Conservation (phyloP, 1,140 invertebrate genomes). For the Acromyrmex heyeri region DNA sequence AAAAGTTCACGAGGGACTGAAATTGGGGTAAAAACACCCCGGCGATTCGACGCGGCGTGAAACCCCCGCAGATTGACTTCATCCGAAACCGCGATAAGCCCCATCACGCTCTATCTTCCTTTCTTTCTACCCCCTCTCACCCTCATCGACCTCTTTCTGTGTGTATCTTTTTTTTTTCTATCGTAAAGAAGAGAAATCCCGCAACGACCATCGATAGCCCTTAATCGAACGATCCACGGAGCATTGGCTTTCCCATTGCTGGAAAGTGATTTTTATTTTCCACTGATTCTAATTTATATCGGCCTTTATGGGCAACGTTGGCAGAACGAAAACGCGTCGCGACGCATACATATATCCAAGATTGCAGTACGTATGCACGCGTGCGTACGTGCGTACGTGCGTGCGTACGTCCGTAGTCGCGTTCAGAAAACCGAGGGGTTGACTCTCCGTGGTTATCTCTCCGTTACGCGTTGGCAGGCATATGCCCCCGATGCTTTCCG, state of each 20-base stretch:
- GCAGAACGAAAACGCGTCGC: conserved; percentile 41
- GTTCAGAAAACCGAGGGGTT: conserved; percentile 66
- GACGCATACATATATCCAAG: conserved; percentile 39
- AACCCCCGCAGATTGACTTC: conserved; percentile 76
- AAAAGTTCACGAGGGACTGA: conserved; percentile 71
- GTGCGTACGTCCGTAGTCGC: conserved; percentile 53
- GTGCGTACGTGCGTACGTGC: conserved; percentile 60
- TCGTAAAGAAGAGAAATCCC: conserved; percentile 69
- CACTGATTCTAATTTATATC: conserved; percentile 85
- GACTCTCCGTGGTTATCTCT: conserved; percentile 80
- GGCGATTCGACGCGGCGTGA: conserved; percentile 45
- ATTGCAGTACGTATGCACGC: conserved; percentile 54
- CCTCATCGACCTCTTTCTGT: not conserved
- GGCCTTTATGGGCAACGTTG: not conserved
- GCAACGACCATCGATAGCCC: conserved; percentile 85
- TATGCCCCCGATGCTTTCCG: conserved; percentile 77
- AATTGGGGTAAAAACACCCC: conserved; percentile 72
- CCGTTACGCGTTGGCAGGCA: conserved; percentile 85
- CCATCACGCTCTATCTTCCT: conserved; percentile 61
- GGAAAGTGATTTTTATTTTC: conserved; percentile 87
- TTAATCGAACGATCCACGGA: conserved; percentile 85
- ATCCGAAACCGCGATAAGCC: conserved; percentile 85
- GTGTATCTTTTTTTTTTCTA: conserved; percentile 31
- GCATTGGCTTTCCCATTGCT: conserved; percentile 67
- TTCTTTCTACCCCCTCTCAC: conserved; percentile 1